Evolutionary conservation across 2,888 invertebrate genomes (phyloP).

Genomic region (Eustalomyia histrio): DNA sequence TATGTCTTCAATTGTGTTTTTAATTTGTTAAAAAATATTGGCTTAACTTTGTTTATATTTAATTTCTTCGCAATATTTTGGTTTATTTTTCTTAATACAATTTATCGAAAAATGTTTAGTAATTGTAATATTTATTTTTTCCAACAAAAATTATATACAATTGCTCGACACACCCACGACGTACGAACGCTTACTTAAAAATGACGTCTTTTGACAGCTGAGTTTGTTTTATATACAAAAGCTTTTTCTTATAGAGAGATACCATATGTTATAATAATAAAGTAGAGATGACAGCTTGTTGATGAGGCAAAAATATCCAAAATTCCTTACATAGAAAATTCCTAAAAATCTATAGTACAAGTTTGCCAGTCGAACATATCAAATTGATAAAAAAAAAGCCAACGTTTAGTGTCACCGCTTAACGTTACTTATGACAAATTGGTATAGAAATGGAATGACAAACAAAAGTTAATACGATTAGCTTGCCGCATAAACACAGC

Average conservation of each 20-base stretch:
- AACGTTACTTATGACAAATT: too few species aligned
- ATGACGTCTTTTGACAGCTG: slow-evolving; percentile 65
- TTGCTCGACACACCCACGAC: slow-evolving; percentile 48
- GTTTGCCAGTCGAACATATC: too few species aligned
- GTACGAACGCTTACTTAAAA: slow-evolving; percentile 58
- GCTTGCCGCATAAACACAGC: too few species aligned
- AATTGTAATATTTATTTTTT: neutral
- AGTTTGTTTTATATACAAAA: slow-evolving; percentile 60
- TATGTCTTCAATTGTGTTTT: slow-evolving; percentile 13
- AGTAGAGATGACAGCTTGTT: slow-evolving; percentile 15
- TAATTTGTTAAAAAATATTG: neutral
- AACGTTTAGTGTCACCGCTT: too few species aligned
- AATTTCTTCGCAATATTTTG: slow-evolving; percentile 29
- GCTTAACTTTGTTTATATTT: slow-evolving; percentile 22
- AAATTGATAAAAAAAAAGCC: too few species aligned
- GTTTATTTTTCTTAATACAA: slow-evolving; percentile 12
- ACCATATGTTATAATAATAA: slow-evolving; percentile 4
- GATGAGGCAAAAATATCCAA: too few species aligned
- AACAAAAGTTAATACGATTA: too few species aligned
- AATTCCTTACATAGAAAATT: too few species aligned
- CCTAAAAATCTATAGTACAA: too few species aligned
- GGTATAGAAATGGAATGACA: too few species aligned
- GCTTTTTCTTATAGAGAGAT: slow-evolving; percentile 24
- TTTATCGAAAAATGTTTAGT: slow-evolving; percentile 10
- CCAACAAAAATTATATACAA: slow-evolving; percentile 10